Conservation (phyloP, 2,113 vertebrate genomes). For the Thalassarche chlororhynchos region DNA sequence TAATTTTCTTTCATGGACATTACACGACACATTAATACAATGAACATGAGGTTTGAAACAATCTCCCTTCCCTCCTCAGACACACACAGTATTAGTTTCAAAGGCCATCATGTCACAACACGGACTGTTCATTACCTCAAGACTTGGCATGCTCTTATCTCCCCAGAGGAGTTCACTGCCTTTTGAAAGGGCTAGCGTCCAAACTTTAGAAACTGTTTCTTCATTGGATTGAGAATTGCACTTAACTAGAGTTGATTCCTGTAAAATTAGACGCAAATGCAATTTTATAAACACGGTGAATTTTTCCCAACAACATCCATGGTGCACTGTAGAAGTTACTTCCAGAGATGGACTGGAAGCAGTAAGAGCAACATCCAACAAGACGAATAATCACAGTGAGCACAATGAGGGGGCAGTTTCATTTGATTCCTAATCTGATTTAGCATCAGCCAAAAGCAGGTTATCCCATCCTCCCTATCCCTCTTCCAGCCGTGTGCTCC, state of each 20-base stretch:
- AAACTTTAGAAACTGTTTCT: not conserved
- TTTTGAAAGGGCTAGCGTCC: not conserved
- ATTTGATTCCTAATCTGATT: not conserved
- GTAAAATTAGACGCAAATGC: not conserved
- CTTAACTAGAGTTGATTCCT: not conserved
- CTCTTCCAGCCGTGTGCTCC: not conserved
- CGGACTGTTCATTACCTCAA: not conserved
- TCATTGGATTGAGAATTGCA: not conserved
- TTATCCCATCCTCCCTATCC: not conserved
- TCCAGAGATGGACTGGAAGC: not conserved
- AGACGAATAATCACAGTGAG: not conserved
- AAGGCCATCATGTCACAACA: not conserved
- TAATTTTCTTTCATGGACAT: not conserved
- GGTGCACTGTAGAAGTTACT: not conserved
- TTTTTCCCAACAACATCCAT: not conserved
- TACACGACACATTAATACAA: not conserved
- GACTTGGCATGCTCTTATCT: not conserved
- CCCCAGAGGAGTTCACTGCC: not conserved
- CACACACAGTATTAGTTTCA: not conserved
- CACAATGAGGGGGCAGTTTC: not conserved
- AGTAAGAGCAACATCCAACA: not conserved
- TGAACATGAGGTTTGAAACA: not conserved
- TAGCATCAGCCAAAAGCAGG: not conserved
- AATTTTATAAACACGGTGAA: rapidly evolving
- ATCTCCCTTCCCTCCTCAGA: not conserved